Evolutionary conservation across 2,888 invertebrate species (phyloP).

Genomic region (Thereva nobilitata): DNA sequence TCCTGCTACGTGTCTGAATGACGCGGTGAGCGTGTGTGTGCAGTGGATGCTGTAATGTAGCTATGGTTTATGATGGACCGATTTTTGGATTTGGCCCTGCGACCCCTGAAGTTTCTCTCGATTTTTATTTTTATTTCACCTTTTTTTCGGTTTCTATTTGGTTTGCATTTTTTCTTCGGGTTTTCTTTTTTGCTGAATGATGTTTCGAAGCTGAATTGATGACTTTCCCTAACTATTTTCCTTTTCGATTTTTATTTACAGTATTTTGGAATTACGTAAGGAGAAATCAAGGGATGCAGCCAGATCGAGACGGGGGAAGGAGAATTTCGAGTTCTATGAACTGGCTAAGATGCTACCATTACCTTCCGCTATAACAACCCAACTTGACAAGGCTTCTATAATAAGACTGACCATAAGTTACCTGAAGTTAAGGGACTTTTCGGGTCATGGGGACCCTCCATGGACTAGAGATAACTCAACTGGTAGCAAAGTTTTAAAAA

Average conservation of each 20-base stretch:
- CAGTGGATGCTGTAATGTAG: neutral
- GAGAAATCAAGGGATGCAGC: conserved; percentile 94
- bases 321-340: conserved; percentile 96
- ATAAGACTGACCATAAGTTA: conserved; percentile 95
- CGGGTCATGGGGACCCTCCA: conserved; percentile 93
- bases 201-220: conserved; percentile 22
- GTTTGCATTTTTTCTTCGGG: conserved; percentile 25
- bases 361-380: conserved; percentile 89
- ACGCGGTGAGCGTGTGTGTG: neutral
- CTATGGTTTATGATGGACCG: conserved; percentile 33
- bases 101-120: conserved; percentile 6
- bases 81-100: conserved; percentile 3
- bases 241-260: conserved; percentile 62
- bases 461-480: conserved; percentile 86
- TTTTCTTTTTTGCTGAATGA: conserved; percentile 26
- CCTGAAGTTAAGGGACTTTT: conserved; percentile 92
- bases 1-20: conserved; percentile 35
- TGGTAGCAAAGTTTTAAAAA: conserved; percentile 79
- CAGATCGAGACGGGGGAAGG: conserved; percentile 86
- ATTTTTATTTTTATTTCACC: conserved; percentile 40
- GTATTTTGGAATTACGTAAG: conserved; percentile 90
- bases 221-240: conserved; percentile 27
- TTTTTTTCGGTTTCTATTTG: conserved; percentile 31
- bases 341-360: conserved; percentile 92
- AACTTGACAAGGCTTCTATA: conserved; percentile 94